phyloP scores from a whole-genome alignment of 2,113 vertebrate species.

The Phrynosoma blainvillii region DNA sequence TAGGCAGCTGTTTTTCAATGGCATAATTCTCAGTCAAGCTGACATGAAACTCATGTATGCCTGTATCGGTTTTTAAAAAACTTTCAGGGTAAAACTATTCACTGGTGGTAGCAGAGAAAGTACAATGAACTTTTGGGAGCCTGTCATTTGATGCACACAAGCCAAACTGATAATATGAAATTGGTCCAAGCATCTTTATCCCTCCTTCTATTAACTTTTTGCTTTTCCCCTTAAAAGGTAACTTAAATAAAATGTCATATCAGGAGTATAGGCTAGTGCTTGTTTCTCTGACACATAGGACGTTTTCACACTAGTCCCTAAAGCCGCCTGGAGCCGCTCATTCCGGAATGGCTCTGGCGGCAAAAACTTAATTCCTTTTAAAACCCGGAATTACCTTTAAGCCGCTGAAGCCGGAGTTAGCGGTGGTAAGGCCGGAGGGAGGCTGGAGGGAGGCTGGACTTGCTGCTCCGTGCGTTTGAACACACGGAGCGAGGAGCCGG shows the following conservation, averaged over 20 bases:
- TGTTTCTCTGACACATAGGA: too few species aligned
- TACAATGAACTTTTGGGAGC: slow-evolving; percentile 48
- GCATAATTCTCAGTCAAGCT: slow-evolving; percentile 59
- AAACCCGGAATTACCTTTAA: too few species aligned
- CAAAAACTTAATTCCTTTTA: too few species aligned
- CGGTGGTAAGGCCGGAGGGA: too few species aligned
- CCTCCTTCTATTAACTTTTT: background rate
- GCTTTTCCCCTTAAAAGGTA: too few species aligned
- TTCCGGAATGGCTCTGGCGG: too few species aligned
- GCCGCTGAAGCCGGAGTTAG: too few species aligned
- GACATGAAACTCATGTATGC: background rate
- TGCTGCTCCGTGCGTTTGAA: too few species aligned
- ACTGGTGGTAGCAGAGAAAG: slow-evolving; percentile 41
- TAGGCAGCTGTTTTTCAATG: slow-evolving; percentile 53
- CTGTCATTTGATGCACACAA: slow-evolving; percentile 19
- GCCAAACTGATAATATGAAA: slow-evolving; percentile 41
- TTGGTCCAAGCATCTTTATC: slow-evolving; percentile 2
- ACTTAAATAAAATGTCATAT: background rate
- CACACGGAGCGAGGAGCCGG: too few species aligned
- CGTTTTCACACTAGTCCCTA: too few species aligned
- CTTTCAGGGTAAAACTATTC: slow-evolving; percentile 45
- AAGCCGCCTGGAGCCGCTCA: too few species aligned
- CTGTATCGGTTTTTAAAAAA: background rate
- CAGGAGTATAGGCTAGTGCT: background rate
- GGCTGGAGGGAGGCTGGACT: too few species aligned